phyloP scores from a whole-genome alignment of 2,797 vertebrate species.

The Hemitrygon akajei region DNA sequence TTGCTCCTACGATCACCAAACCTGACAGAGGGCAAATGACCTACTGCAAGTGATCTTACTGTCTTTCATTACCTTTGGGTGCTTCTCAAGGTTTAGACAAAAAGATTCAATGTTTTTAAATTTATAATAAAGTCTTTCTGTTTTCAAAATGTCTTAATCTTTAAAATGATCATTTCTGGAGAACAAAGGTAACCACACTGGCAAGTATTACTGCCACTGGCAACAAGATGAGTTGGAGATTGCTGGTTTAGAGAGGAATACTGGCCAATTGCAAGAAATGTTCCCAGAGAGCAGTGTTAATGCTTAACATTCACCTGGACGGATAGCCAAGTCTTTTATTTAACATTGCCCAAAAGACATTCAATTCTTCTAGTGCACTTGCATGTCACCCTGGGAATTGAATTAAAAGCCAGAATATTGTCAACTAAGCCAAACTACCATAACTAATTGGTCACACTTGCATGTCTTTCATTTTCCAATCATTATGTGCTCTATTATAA shows the following conservation, averaged over 20 bases:
- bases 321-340: not conserved
- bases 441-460: not conserved
- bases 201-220: not conserved
- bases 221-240: not conserved
- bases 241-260: not conserved
- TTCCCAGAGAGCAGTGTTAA: not conserved
- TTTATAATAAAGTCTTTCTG: too few relatives aligned
- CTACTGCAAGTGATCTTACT: too few relatives aligned
- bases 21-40: too few relatives aligned
- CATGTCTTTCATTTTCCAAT: not conserved
- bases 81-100: too few relatives aligned
- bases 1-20: too few relatives aligned
- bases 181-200: not conserved
- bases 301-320: not conserved
- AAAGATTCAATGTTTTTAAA: too few relatives aligned
- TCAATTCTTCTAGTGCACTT: not conserved
- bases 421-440: not conserved
- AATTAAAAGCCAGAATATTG: not conserved
- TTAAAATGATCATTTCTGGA: not conserved
- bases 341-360: not conserved
- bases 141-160: not conserved
- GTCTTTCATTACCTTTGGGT: too few relatives aligned
- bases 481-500: not conserved
- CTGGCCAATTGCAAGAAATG: not conserved
- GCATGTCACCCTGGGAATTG: not conserved